These are phyloP conservation scores for Poeciliopsis prolifica DNA, from an alignment of 2,113 vertebrate species.

Conservation along the genomic window DNA sequence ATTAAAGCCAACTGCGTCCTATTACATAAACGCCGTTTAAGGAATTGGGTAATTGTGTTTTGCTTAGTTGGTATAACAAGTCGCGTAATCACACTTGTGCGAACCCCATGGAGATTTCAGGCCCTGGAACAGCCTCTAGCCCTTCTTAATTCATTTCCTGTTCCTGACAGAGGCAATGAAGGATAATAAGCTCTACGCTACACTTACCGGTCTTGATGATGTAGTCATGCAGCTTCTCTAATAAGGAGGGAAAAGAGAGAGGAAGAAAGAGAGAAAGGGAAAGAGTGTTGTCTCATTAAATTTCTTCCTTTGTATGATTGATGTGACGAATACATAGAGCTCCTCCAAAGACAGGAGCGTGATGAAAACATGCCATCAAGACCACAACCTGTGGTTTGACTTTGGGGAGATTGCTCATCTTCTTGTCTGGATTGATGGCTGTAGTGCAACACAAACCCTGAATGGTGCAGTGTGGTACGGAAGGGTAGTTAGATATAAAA, in stretches of 20 bases:
- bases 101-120: slow-evolving; percentile 54
- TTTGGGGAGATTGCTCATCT: slow-evolving; percentile 40
- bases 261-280: slow-evolving; percentile 1
- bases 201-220: slow-evolving; percentile 55
- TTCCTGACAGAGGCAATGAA: slow-evolving; percentile 67
- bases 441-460: slow-evolving; percentile 24
- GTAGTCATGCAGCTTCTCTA: slow-evolving; percentile 51
- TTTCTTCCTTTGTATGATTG: slow-evolving; percentile 10
- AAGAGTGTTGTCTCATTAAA: slow-evolving; percentile 16
- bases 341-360: slow-evolving; percentile 19
- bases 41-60: slow-evolving; percentile 70
- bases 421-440: slow-evolving; percentile 48
- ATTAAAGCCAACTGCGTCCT: slow-evolving; percentile 60
- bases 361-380: slow-evolving; percentile 54
- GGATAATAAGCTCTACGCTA: slow-evolving; percentile 67
- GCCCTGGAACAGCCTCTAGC: slow-evolving; percentile 51
- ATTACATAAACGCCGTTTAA: slow-evolving; percentile 56
- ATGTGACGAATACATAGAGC: slow-evolving; percentile 25
- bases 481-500: slow-evolving; percentile 43
- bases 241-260: slow-evolving; percentile 43
- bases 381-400: slow-evolving; percentile 36
- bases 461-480: slow-evolving; percentile 36
- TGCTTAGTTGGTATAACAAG: slow-evolving; percentile 67
- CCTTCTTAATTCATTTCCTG: slow-evolving; percentile 78
- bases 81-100: slow-evolving; percentile 57